These are phyloP conservation scores for Mugil cephalus DNA, from an alignment of 2,113 vertebrate genomes.

Conservation along the genomic window DNA sequence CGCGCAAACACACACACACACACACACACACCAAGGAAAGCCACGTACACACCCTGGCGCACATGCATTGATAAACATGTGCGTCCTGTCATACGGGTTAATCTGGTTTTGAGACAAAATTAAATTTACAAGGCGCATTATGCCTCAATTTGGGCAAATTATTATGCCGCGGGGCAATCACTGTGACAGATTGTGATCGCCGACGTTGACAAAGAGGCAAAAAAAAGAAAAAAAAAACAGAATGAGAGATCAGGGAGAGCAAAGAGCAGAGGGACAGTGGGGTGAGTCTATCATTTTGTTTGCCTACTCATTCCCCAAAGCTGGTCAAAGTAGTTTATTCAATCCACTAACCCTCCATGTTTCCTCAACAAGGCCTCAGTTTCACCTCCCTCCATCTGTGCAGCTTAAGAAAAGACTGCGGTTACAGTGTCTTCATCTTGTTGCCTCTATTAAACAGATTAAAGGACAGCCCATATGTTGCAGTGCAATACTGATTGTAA, in stretches of 20 bases:
- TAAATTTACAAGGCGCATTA: constrained; percentile 71
- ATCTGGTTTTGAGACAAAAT: constrained; percentile 77
- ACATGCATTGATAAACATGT: constrained; percentile 36
- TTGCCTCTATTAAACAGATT: constrained; percentile 42
- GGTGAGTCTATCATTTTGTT: constrained; percentile 60
- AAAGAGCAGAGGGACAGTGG: constrained; percentile 42
- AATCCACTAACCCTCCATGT: constrained; percentile 39
- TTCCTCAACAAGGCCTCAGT: constrained; percentile 24
- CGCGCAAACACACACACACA: constrained; percentile 36
- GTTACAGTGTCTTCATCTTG: constrained; percentile 16
- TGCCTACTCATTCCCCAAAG: constrained; percentile 52
- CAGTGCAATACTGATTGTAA: not conserved
- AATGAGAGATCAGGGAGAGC: constrained; percentile 48
- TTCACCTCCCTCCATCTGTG: constrained; percentile 23
- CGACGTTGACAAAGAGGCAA: constrained; percentile 30
- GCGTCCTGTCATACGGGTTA: constrained; percentile 64
- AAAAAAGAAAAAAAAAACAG: constrained; percentile 3
- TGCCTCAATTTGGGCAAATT: constrained; percentile 75
- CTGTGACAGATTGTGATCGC: constrained; percentile 77
- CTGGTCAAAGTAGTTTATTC: constrained; percentile 54
- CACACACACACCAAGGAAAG: constrained; percentile 21
- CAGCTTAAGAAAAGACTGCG: constrained; percentile 25
- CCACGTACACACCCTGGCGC: constrained; percentile 16
- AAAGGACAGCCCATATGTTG: constrained; percentile 14
- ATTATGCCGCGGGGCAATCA: constrained; percentile 59